Conservation (phyloP, 2,113 vertebrate species). For the Scophthalmus maximus region DNA sequence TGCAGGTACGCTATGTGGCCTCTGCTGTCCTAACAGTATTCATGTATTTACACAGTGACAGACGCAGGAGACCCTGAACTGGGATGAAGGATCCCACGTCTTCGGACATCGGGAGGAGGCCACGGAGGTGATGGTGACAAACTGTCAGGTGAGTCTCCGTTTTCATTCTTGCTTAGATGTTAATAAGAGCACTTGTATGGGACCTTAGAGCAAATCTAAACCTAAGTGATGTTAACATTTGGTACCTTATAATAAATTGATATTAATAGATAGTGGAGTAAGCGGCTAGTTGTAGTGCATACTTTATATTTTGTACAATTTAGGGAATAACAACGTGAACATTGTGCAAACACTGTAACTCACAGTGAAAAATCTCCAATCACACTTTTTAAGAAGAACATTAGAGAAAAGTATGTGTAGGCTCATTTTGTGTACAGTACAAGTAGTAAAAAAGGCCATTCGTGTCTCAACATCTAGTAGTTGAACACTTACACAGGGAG, state of each 20-base stretch:
- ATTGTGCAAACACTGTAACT: background rate
- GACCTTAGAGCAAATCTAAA: too few species aligned
- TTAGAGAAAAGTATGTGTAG: background rate
- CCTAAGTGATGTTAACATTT: background rate
- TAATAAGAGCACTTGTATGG: background rate
- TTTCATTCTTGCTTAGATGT: background rate
- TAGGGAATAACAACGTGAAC: too few species aligned
- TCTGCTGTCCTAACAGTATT: background rate
- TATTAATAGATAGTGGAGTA: background rate
- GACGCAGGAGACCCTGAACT: background rate
- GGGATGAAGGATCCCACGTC: background rate
- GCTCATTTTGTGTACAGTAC: too few species aligned
- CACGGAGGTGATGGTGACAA: background rate
- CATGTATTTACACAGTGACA: background rate
- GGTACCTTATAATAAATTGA: background rate
- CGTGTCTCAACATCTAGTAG: background rate
- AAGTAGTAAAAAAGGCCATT: background rate
- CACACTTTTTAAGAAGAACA: background rate
- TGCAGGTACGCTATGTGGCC: background rate
- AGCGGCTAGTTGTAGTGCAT: background rate
- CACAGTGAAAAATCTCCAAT: background rate
- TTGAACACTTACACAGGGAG: conserved; percentile 25
- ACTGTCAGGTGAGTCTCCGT: conserved; percentile 4
- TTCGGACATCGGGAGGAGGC: background rate
- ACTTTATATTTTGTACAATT: background rate